Conservation (phyloP, 2,888 invertebrate genomes). For the Harpagoxenus sublaevis region DNA sequence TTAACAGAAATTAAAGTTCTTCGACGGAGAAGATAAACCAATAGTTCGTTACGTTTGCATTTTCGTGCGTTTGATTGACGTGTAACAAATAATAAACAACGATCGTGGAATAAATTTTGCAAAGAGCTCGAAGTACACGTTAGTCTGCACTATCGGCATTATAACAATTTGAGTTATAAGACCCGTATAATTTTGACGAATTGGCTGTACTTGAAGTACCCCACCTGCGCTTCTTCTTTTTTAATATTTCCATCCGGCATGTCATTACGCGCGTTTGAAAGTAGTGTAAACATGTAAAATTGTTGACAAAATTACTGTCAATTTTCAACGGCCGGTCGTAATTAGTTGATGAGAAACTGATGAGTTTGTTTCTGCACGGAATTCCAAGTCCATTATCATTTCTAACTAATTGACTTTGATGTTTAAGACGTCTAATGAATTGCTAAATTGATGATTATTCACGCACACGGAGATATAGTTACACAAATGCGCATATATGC, state of each 20-base stretch:
- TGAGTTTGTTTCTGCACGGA: constrained; percentile 44
- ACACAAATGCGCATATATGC: background rate
- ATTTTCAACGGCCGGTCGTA: constrained; percentile 32
- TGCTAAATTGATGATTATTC: constrained; percentile 35
- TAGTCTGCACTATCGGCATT: background rate
- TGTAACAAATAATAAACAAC: background rate
- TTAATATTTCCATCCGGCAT: constrained; percentile 8
- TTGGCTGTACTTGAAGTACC: background rate
- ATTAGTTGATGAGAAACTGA: constrained; percentile 52
- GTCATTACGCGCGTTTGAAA: constrained; percentile 9
- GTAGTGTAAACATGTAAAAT: constrained; percentile 4
- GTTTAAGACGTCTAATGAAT: constrained; percentile 43
- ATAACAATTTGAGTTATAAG: background rate
- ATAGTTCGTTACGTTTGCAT: background rate
- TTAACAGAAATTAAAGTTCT: constrained; percentile 32
- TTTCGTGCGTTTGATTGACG: background rate
- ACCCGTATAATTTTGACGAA: background rate
- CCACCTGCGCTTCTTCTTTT: background rate
- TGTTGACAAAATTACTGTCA: constrained; percentile 39
- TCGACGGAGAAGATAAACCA: background rate
- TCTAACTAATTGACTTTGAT: constrained; percentile 46
- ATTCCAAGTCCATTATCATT: constrained; percentile 42
- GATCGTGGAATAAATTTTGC: constrained; percentile 7
- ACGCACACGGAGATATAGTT: background rate
- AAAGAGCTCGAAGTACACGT: background rate